These are phyloP conservation scores for Channa argus DNA, from an alignment of 2,113 vertebrate species.

Conservation along the genomic window DNA sequence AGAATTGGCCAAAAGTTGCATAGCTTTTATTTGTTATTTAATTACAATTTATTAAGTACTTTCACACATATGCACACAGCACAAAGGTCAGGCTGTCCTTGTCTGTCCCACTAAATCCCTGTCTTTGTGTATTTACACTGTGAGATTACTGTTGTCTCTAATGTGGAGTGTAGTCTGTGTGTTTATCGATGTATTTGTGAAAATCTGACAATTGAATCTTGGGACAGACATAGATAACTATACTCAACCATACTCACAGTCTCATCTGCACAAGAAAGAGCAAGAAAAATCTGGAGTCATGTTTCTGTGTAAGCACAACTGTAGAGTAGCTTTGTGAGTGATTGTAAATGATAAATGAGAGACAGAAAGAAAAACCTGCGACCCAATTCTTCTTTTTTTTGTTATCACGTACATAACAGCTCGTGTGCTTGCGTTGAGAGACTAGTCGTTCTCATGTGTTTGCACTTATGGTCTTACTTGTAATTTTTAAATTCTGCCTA, in stretches of 20 bases:
- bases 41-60: too few species aligned
- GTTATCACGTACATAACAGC: slow-evolving; percentile 11
- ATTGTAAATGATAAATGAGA: slow-evolving; percentile 35
- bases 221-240: slow-evolving; percentile 11
- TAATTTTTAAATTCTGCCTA: slow-evolving; percentile 1
- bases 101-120: too few species aligned
- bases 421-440: slow-evolving; percentile 16
- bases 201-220: background rate
- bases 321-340: slow-evolving; percentile 24
- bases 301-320: slow-evolving; percentile 32
- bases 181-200: too few species aligned
- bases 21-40: too few species aligned
- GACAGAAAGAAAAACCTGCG: slow-evolving; percentile 14
- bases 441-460: background rate
- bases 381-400: slow-evolving; percentile 15
- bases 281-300: slow-evolving; percentile 28
- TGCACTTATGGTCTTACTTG: slow-evolving; percentile 19
- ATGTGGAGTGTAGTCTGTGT: too few species aligned
- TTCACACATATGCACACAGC: too few species aligned
- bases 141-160: too few species aligned
- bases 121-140: too few species aligned
- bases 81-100: too few species aligned
- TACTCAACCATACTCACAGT: slow-evolving; percentile 46
- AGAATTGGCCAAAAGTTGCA: too few species aligned
- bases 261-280: slow-evolving; percentile 9